A percentile compares a stretch with the other conserved stretches of the same genome.
Conservation (phyloP, 2,888 invertebrate species). For the Microplitis deprimator region DNA sequence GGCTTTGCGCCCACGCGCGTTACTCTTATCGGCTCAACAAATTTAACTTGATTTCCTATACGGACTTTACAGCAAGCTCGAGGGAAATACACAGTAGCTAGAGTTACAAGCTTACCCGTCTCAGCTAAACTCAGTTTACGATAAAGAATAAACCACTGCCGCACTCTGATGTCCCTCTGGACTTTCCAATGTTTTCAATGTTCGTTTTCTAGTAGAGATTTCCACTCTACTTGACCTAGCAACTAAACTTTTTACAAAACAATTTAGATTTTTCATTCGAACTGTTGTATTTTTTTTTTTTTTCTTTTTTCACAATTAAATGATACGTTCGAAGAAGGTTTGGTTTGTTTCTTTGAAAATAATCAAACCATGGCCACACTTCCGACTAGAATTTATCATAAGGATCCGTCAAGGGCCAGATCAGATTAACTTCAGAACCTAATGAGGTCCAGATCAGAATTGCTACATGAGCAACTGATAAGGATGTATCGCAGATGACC, state of each 20-base stretch:
- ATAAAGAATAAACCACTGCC: conserved; percentile 63
- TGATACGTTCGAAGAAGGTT: too few species aligned
- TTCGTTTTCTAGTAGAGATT: conserved; percentile 8
- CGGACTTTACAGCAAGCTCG: conserved; percentile 62
- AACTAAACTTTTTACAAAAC: conserved; percentile 1
- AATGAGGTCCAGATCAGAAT: too few species aligned
- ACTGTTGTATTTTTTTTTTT: background rate
- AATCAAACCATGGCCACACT: too few species aligned
- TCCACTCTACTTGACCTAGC: background rate
- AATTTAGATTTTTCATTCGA: conserved; percentile 47
- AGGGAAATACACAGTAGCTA: conserved; percentile 61
- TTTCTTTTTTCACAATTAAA: too few species aligned
- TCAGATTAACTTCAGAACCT: too few species aligned
- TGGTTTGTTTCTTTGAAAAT: too few species aligned
- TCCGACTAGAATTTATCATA: too few species aligned
- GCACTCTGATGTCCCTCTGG: conserved; percentile 40
- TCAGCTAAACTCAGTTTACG: conserved; percentile 64
- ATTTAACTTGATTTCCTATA: conserved; percentile 69
- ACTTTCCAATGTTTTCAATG: conserved; percentile 34
- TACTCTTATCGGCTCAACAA: conserved; percentile 66
- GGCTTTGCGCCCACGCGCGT: conserved; percentile 26
- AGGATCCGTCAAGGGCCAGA: too few species aligned
- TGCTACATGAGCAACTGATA: too few species aligned
- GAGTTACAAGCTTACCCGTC: conserved; percentile 45
- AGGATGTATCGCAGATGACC: too few species aligned